Base-by-base conservation (phyloP, 2,888 invertebrate genomes). In the Hoplodrina ambigua region DNA sequence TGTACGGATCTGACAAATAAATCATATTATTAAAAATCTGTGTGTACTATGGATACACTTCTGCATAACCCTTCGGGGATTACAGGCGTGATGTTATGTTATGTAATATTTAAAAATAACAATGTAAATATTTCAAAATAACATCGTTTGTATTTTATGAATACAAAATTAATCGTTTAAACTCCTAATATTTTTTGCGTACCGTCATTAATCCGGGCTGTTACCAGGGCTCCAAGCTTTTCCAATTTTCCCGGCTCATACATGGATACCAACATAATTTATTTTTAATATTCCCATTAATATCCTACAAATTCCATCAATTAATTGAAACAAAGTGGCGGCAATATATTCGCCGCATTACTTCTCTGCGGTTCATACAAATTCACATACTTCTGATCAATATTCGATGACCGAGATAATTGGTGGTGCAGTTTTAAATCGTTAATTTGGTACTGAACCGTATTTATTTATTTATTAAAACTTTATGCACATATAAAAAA, bases 301-400 rank as follows among this genome's bases (percentile, higher is more conserved):
- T 53, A 46, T 58, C 33, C 25, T 50, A 37, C 37, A 41, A 68
- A 60, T 60, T 58, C 17, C 37, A 60, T 58, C 54, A 63, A 64
- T 77, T 64, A 67, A 76, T 76, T 72, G 69, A 72, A 79, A 55
- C 57, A 76, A 77, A 72, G 25, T 72, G 57, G 59, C 63, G 49
- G 56, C 30, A 46, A 67, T 64, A 55, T 63, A 52, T 70, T 69
- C 69, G 25, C 65, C 77, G 25, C 55, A 60, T 64, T 67, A 66
- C 60, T 72, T 64, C 7, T 33, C 33, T 78, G 76, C 7, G 76
- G 66, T 75, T 41, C 17, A 46, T 66, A 57, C 54, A 75, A 62
- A 63, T 63, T 69, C 70, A 56, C 52, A 63, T 66, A 33, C 50
- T 79, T 59, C 59, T 19, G 44, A 72, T 78, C 60, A 78, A 64